Base-by-base conservation (phyloP, 2,797 vertebrate species). In the Pagetopsis macropterus region DNA sequence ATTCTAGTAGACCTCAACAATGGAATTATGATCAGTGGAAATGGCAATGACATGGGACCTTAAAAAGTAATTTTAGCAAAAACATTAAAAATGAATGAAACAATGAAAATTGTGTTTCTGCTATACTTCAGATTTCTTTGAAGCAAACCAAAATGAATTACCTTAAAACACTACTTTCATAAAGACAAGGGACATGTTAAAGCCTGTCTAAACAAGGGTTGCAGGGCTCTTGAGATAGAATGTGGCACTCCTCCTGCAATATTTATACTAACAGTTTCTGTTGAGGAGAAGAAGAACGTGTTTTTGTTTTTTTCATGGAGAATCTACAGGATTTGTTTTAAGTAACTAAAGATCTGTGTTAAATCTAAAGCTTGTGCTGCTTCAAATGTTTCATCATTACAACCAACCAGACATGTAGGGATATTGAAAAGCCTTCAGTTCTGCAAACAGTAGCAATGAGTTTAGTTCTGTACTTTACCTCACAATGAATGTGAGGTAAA, bases 181-280 rank as follows among this genome's bases (percentile, higher is more conserved):
- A 70, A 48, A 13, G 9, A 60, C 31, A 23, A 48, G 7, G 56
- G 33, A 56, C 50, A 45, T 11, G 40, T 27, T 67, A 72, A 50
- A 27, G 11, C 7, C 14, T 5, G 23, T 40, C 37, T 23, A 61
- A 31, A 58, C 21, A 19, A 15, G 19, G 7, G 9, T 2, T 65
- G 61, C 41, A 41, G 50, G 19, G 31, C 44, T 72, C 12, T 57
- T 19, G 15, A 23, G 40, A n/a, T 58, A 14, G 13, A 41, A 41
- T 9, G 3, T 41, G 46, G 9, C 19, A 50, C 5, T 4, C 37
- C 40, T 70, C 37, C 40, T 70, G 60, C 59, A 76, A 58, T 65
- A 73, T 65, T 59, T 46, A 70, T 65, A 27, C 5, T 14, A 63
- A 75, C 4, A 45, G 23, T 69, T 19, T 43, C 33, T 19, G 17